Base-by-base conservation (phyloP, 2,797 vertebrate genomes). In the Semaprochilodus insignis region DNA sequence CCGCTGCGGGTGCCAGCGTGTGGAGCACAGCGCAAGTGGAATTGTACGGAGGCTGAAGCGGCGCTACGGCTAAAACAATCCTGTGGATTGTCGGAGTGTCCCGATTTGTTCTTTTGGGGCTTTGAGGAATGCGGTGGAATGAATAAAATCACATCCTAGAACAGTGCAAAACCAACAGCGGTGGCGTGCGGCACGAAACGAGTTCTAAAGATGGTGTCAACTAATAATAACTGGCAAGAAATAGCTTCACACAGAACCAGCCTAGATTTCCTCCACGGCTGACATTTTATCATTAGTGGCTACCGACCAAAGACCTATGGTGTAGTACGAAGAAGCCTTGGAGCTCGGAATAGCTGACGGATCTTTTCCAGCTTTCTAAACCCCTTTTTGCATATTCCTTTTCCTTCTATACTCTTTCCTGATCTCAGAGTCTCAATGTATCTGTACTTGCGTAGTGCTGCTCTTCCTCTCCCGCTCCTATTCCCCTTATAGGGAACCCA, bases 401-500 rank as follows among this genome's bases (percentile, higher is more conserved):
- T n/a, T n/a, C 31, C 31, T 34, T 52, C 21, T 34, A n/a, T 55
- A n/a, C 27, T 71, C 44, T 67, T 59, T 71, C 23, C 72, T 65
- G 27, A 44, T 59, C 11, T 48, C n/a, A n/a, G n/a, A n/a, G n/a
- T n/a, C 31, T 48, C 21, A 36, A 23, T 69, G 44, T 48, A 70
- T 60, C 15, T 69, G 62, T 67, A 31, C 65, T 63, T 79, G 55
- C 82, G 81, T 81, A 52, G 51, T 44, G 31, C 59, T 65, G 66
- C 6, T 23, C 23, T 81, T 71, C 23, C 4, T 63, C 34, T 80
- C 51, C 73, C 40, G n/a, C 31, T 81, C 4, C 40, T 65, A 14
- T 78, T 74, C 60, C 87, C 71, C 76, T 78, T 48, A 51, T 85
- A 74, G 60, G 69, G 54, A 54, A 82, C 79, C 81, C 72, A 83